Percentiles rank a stretch among this genome's conserved stretches.
These are phyloP conservation scores for Bombus cullumanus DNA, from an alignment of 1,140 invertebrate genomes.

Conservation along the genomic window DNA sequence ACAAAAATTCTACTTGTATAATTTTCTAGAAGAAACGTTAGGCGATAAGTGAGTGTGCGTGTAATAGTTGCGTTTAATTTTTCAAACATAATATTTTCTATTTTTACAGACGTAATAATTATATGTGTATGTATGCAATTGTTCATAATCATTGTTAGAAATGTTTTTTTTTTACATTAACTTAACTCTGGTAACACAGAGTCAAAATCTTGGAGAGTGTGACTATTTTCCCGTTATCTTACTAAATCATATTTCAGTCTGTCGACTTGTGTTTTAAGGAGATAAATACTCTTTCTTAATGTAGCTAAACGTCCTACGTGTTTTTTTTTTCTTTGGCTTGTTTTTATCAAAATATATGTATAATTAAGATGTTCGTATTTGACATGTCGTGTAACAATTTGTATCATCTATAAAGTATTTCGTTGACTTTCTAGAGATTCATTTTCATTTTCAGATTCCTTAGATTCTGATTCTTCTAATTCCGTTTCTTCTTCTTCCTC, in stretches of 20 bases:
- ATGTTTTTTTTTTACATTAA: constrained; percentile 33
- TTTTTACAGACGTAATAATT: constrained; percentile 61
- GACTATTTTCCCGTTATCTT: constrained; percentile 90
- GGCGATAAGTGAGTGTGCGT: constrained; percentile 34
- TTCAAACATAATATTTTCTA: constrained; percentile 56
- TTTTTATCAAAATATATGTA: constrained; percentile 76
- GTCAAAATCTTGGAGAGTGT: constrained; percentile 90
- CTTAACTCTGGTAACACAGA: constrained; percentile 88
- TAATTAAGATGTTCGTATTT: background rate
- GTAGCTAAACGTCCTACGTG: constrained; percentile 90
- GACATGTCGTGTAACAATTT: background rate
- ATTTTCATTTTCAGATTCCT: constrained; percentile 86
- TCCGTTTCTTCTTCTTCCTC: constrained; percentile 80
- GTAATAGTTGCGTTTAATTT: constrained; percentile 44
- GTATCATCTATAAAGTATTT: constrained; percentile 73
- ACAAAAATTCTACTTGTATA: constrained; percentile 41
- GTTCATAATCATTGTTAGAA: constrained; percentile 48
- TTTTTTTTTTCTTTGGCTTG: constrained; percentile 83
- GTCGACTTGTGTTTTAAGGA: constrained; percentile 93
- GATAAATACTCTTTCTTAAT: constrained; percentile 92
- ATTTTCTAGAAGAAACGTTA: constrained; percentile 17
- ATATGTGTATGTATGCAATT: constrained; percentile 64
- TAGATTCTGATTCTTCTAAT: constrained; percentile 76
- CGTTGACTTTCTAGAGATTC: constrained; percentile 77
- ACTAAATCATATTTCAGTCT: constrained; percentile 92